These are phyloP conservation scores for Julus scanicus DNA, from an alignment of 2,888 invertebrate genomes.

Conservation along the genomic window DNA sequence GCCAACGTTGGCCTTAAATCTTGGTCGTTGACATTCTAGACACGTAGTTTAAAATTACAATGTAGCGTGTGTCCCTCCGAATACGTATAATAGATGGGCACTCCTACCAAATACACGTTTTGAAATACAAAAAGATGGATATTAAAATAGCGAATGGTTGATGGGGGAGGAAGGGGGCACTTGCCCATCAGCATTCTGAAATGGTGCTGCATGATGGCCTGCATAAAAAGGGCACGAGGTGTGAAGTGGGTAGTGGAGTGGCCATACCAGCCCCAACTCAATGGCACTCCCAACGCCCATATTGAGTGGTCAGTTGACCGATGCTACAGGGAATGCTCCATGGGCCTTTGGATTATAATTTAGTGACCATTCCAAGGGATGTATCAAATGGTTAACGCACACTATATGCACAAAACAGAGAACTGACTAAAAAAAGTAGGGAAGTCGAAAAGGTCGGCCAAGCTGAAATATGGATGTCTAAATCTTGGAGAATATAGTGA, in stretches of 20 bases:
- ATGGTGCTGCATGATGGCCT: slow-evolving; percentile 2
- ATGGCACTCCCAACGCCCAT: not conserved
- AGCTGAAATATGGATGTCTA: too few species aligned
- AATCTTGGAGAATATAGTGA: too few species aligned
- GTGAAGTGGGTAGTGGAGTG: slow-evolving; percentile 6
- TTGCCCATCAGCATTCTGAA: slow-evolving; percentile 15
- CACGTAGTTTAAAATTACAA: slow-evolving; percentile 45
- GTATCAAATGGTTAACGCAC: too few species aligned
- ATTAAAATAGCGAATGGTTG: slow-evolving; percentile 34
- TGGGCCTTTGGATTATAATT: not conserved
- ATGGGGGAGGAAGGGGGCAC: slow-evolving; percentile 30
- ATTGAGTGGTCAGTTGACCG: not conserved
- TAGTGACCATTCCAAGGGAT: too few species aligned
- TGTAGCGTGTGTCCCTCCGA: slow-evolving; percentile 26
- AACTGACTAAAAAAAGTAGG: too few species aligned
- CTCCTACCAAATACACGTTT: slow-evolving; percentile 45
- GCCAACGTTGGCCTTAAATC: slow-evolving; percentile 37
- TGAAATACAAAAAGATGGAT: slow-evolving; percentile 47
- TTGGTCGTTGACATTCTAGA: not conserved
- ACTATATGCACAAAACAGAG: too few species aligned
- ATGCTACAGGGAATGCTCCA: not conserved
- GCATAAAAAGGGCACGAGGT: not conserved
- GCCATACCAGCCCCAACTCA: not conserved
- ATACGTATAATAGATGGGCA: slow-evolving; percentile 47
- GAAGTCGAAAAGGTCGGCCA: too few species aligned